Conservation (phyloP, 2,888 invertebrate genomes). For the Euclidia mi region DNA sequence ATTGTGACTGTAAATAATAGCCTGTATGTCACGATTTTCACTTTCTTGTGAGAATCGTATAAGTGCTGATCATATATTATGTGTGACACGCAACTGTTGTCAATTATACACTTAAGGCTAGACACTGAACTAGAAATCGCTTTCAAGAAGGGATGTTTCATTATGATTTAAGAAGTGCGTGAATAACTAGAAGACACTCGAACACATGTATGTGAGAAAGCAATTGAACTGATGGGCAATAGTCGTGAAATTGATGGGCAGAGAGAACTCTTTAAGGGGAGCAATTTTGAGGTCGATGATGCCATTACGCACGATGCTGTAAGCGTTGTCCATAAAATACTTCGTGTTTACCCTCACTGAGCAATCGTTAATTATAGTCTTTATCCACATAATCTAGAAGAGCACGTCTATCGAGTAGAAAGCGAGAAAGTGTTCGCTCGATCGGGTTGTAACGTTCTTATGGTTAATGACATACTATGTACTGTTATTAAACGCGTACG, state of each 20-base stretch:
- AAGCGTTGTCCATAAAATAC: not conserved
- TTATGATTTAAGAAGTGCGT: too few species aligned
- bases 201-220: not conserved
- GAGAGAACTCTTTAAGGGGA: not conserved
- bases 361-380: slow-evolving; percentile 24
- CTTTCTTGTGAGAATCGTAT: slow-evolving; percentile 41
- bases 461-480: slow-evolving; percentile 34
- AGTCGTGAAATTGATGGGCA: not conserved
- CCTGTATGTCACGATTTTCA: slow-evolving; percentile 33
- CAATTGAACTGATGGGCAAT: too few species aligned
- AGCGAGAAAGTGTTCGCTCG: slow-evolving; percentile 50
- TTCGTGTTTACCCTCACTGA: slow-evolving; percentile 1
- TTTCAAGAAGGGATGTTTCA: slow-evolving; percentile 16
- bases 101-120: slow-evolving; percentile 37
- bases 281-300: slow-evolving; percentile 7
- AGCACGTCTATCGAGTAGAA: slow-evolving; percentile 54
- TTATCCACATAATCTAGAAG: slow-evolving; percentile 36
- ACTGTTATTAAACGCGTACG: slow-evolving; percentile 33
- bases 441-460: slow-evolving; percentile 32
- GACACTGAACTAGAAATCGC: slow-evolving; percentile 40
- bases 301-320: slow-evolving; percentile 10
- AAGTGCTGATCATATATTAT: slow-evolving; percentile 22
- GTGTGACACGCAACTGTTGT: slow-evolving; percentile 35
- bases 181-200: not conserved
- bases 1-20: slow-evolving; percentile 35